Evolutionary conservation across 1,140 invertebrate genomes (phyloP), one percentile per base, ranked within the genome.

Genomic region (Ephestia elutella): DNA sequence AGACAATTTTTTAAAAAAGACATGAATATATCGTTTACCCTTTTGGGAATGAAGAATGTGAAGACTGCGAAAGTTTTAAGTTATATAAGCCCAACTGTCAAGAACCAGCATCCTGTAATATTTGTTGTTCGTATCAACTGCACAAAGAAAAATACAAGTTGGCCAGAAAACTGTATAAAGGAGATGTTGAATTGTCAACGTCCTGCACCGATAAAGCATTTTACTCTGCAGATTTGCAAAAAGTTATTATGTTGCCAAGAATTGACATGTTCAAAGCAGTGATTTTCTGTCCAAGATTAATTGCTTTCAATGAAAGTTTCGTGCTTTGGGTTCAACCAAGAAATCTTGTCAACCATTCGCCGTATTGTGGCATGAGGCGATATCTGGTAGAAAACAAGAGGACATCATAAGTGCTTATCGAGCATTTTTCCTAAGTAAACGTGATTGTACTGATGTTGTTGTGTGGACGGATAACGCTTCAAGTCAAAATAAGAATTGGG

Each of bases 401-500:
- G 32, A 35, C 9, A 35, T 35, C 2, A 35, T 4, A 5, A 5
- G 3, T 11, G 32, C 32, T 5, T 35, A 5, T 35, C 32, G 32
- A 5, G 32, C 32, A 2, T 65, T 60, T 61, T 65, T n/a, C n/a
- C 2, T 49, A 50, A 4, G 56, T 54, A 49, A 65, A 15, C 35
- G 56, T 11, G 60, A 63, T n/a, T 38, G 5, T 49, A 63, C 72
- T 48, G 65, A 56, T 58, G 73, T 63, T 64, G 65, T 62, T 69
- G 56, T 63, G 49, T 75, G 53, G 65, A 28, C 28, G 56, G 78
- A 70, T 69, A 81, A 69, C 53, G 66, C 63, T 48, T 15, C 59
- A 1, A 28, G 57, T 4, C 64, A 69, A 35, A 72, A 69, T 30
- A 80, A 80, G 63, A 80, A 76, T 44, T 76, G 75, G 75, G 35